Base-by-base conservation (phyloP, 2,113 vertebrate genomes). In the Megalops atlanticus region DNA sequence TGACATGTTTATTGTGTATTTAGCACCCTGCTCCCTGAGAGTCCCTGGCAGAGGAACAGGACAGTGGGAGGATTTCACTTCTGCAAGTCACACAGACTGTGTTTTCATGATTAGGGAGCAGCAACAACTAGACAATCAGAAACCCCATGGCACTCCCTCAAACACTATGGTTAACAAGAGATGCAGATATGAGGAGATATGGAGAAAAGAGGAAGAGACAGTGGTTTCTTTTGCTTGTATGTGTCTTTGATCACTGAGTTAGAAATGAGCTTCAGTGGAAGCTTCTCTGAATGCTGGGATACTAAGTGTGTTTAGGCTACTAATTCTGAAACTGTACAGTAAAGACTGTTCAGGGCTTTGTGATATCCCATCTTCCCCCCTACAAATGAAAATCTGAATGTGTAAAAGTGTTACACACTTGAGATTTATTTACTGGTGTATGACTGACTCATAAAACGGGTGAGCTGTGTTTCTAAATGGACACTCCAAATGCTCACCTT, bases 201-300 rank as follows among this genome's bases (percentile, higher is more conserved):
- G 24, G 33, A 24, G 76, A 64, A 78, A 78, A 78, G 41, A 49
- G 74, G 49, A 76, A 76, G 74, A 49, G 45, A 2, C 21, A 75
- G 73, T 21, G 43, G 12, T 27, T 76, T 43, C 1, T n/a, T 31
- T 4, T 64, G 58, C 31, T 24, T 27, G n/a, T 64, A 21, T 54
- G 49, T 21, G 18, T 54, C 1, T 54, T 24, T 27, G n/a, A 64
- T 7, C 58, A 10, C 58, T 64, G 0, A 64, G 31, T 64, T 24
- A 31, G 58, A 64, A 31, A n/a, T 27, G n/a, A 64, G 58, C 58
- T 31, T 64, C n/a, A 64, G 58, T n/a, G n/a, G n/a, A n/a, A n/a
- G n/a, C n/a, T n/a, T n/a, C n/a, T n/a, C n/a, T n/a, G n/a, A n/a
- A n/a, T n/a, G n/a, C n/a, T n/a, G n/a, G n/a, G n/a, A n/a, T n/a